Evolutionary conservation across 2,888 invertebrate species (phyloP).

Genomic region (Leuctra nigra): DNA sequence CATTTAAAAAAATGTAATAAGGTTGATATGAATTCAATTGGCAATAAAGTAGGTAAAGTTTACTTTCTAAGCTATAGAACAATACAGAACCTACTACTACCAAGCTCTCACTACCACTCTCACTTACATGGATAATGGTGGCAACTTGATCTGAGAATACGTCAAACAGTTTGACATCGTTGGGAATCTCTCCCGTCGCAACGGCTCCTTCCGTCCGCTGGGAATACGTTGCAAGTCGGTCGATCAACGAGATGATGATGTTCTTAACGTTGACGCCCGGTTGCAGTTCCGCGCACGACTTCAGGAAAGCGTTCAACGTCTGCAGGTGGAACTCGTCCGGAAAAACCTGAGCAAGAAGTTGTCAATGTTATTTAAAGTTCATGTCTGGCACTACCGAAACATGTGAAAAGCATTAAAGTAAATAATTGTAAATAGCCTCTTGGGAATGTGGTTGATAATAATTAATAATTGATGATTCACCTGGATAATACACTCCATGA

Average conservation of each 20-base stretch:
- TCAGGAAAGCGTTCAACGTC: conserved; percentile 89
- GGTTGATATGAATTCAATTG: too few species aligned
- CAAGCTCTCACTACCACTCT: too few species aligned
- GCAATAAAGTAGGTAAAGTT: too few species aligned
- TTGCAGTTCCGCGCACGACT: conserved; percentile 95
- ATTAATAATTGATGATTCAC: too few species aligned
- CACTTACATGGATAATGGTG: conserved; percentile 78
- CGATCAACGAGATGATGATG: conserved; percentile 94
- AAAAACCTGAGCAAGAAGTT: conserved; percentile 68
- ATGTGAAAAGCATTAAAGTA: too few species aligned
- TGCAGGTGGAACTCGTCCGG: conserved; percentile 98
- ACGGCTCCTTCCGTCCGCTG: conserved; percentile 58
- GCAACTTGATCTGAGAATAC: conserved; percentile 98
- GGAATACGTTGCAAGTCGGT: conserved; percentile 78
- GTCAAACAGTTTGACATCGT: conserved; percentile 92
- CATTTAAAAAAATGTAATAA: too few species aligned
- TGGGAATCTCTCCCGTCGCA: conserved; percentile 51
- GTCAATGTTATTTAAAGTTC: too few species aligned
- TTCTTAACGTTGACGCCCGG: conserved; percentile 96
- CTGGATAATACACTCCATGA: conserved; percentile 99
- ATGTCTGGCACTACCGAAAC: too few species aligned
- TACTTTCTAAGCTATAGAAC: too few species aligned
- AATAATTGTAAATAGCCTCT: too few species aligned
- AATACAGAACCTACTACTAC: not conserved
- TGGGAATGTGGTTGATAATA: too few species aligned